Evolutionary conservation across 2,797 vertebrate species (phyloP).

Genomic region (Aplochiton taeniatus): DNA sequence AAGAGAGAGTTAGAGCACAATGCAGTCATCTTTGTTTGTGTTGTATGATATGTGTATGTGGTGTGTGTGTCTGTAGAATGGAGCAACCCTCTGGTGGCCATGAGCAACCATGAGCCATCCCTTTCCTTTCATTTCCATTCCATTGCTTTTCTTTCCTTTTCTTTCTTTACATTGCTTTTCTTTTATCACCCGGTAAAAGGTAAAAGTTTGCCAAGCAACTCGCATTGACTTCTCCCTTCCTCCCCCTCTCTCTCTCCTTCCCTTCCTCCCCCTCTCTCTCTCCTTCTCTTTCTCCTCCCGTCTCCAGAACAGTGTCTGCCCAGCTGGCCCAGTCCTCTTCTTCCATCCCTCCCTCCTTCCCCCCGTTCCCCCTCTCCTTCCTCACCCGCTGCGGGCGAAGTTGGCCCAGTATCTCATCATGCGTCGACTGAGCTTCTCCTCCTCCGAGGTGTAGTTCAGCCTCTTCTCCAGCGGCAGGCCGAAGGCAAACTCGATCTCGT

Average conservation of each 20-base stretch:
- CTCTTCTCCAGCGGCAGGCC: constrained; percentile 85
- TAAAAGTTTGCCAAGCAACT: no score
- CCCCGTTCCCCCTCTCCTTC: not conserved
- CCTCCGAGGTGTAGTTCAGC: constrained; percentile 87
- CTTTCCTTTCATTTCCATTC: not conserved
- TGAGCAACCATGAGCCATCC: no score
- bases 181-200: no score
- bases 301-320: not conserved
- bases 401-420: constrained; percentile 95
- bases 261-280: not conserved
- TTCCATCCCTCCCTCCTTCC: not conserved
- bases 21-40: no score
- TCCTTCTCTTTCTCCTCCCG: not conserved
- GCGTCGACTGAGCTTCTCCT: constrained; percentile 84
- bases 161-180: no score
- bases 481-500: constrained; percentile 94
- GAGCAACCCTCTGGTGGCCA: no score
- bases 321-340: not conserved
- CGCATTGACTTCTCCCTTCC: constrained; percentile 2
- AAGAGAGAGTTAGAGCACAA: not conserved
- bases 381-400: constrained; percentile 90
- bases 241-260: not conserved
- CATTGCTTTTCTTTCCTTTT: not conserved
- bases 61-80: no score
- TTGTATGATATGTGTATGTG: no score